These are phyloP conservation scores for Tricholaema leucomelas DNA, from an alignment of 2,113 vertebrate species.

Conservation along the genomic window DNA sequence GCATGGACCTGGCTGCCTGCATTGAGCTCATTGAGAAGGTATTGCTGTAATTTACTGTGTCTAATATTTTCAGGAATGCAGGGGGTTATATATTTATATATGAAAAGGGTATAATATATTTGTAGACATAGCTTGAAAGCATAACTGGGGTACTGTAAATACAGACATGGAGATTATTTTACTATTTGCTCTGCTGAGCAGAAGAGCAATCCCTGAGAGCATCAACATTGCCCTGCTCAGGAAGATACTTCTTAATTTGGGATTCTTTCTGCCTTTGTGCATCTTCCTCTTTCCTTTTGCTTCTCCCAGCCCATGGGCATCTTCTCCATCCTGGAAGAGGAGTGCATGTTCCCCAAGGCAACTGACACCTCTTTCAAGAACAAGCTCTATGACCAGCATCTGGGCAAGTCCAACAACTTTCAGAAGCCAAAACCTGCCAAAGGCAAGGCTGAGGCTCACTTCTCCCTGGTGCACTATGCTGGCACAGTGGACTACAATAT, in stretches of 20 bases:
- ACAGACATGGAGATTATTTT: neutral
- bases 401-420: slow-evolving; percentile 85
- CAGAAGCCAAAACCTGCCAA: slow-evolving; percentile 86
- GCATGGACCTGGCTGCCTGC: slow-evolving; percentile 6
- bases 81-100: neutral
- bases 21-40: slow-evolving; percentile 20
- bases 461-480: slow-evolving; percentile 80
- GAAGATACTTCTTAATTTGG: neutral
- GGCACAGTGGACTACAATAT: slow-evolving; percentile 75
- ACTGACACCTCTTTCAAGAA: slow-evolving; percentile 78
- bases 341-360: slow-evolving; percentile 87
- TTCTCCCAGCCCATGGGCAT: slow-evolving; percentile 15
- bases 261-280: neutral
- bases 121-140: neutral
- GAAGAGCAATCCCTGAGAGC: neutral
- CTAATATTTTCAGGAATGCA: neutral
- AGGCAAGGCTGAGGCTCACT: slow-evolving; percentile 83
- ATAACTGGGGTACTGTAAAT: neutral
- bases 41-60: neutral
- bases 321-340: slow-evolving; percentile 80
- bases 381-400: slow-evolving; percentile 84
- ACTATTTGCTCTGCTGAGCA: neutral
- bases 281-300: neutral
- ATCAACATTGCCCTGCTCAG: neutral
- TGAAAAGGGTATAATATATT: neutral